phyloP scores from a whole-genome alignment of 2,113 vertebrate genomes.

The Corythaeola cristata region DNA sequence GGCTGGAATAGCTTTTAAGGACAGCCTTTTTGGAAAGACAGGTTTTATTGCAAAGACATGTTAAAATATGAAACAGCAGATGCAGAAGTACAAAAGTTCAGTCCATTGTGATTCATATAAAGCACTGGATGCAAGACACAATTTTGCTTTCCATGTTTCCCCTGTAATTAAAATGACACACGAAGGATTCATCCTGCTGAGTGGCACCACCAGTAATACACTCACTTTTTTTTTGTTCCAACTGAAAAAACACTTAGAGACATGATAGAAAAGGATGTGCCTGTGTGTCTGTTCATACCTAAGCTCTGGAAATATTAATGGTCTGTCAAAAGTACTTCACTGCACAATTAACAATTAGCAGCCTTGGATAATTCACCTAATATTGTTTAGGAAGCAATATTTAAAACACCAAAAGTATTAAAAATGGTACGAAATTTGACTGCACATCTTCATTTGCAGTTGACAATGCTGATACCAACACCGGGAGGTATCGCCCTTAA shows the following conservation, averaged over 20 bases:
- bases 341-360: background rate
- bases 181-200: background rate
- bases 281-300: background rate
- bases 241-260: background rate
- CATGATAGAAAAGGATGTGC: background rate
- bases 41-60: background rate
- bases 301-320: background rate
- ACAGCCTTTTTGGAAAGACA: background rate
- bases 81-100: background rate
- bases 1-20: background rate
- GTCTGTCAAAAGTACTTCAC: background rate
- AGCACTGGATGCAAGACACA: background rate
- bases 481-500: background rate
- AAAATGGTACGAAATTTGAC: background rate
- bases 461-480: background rate
- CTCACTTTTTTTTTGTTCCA: too few species aligned
- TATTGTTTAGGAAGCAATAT: background rate
- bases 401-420: background rate
- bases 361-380: background rate
- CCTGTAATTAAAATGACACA: conserved; percentile 24
- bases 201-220: background rate
- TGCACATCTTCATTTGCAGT: background rate
- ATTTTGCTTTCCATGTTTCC: background rate
- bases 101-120: background rate
- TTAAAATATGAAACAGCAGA: background rate